Conservation (phyloP, 2,888 invertebrate species). For the Portevinia maculata region DNA sequence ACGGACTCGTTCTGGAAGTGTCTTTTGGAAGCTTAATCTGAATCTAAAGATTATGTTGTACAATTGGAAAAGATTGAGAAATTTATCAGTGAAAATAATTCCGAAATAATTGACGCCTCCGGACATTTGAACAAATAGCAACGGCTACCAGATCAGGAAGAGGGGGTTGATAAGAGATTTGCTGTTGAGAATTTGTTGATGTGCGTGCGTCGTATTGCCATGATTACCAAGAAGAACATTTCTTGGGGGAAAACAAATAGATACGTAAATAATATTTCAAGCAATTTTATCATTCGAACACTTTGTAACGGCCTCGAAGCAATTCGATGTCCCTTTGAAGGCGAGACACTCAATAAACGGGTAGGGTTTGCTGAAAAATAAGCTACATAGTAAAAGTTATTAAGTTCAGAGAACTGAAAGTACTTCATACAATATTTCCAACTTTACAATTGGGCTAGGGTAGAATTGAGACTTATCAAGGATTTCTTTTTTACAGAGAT, state of each 20-base stretch:
- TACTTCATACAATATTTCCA: no score
- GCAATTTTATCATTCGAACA: not conserved
- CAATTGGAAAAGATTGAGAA: conserved; percentile 35
- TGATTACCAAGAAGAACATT: not conserved
- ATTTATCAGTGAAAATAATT: conserved; percentile 69
- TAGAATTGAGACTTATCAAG: no score
- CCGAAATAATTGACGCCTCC: conserved; percentile 67
- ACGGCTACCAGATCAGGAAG: conserved; percentile 22
- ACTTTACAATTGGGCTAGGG: no score
- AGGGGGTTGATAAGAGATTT: conserved; percentile 39
- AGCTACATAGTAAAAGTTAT: no score
- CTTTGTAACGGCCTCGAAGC: not conserved
- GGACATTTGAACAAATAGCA: conserved; percentile 33
- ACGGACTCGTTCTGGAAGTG: not conserved
- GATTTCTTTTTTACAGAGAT: no score
- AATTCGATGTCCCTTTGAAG: not conserved
- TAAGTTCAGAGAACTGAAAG: no score
- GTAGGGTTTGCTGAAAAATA: no score
- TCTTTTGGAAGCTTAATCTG: conserved; percentile 42
- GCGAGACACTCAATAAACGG: no score
- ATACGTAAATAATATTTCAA: no score
- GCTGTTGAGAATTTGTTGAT: conserved; percentile 18
- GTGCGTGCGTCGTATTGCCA: not conserved
- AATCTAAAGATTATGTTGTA: conserved; percentile 62
- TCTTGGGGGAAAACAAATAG: no score